Conservation (phyloP, 1,140 invertebrate species). For the Bombus vancouverensis region DNA sequence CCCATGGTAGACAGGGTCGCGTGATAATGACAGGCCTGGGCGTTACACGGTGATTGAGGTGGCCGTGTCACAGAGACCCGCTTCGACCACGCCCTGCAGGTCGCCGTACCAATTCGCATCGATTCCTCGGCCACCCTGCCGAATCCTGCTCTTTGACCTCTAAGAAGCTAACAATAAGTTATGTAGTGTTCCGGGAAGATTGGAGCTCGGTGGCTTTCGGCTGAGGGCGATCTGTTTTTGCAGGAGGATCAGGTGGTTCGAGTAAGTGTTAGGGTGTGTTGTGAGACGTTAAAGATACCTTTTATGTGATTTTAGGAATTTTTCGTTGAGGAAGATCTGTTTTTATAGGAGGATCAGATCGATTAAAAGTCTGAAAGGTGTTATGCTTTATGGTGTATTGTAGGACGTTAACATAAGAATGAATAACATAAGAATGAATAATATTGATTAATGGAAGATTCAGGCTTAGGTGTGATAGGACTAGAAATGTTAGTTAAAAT, state of each 20-base stretch:
- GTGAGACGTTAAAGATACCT: too few relatives aligned
- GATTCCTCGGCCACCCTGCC: constrained; percentile 56
- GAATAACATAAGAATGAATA: too few relatives aligned
- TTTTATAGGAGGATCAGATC: too few relatives aligned
- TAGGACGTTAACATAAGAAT: too few relatives aligned
- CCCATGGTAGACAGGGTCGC: constrained; percentile 74
- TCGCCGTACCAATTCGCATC: constrained; percentile 70
- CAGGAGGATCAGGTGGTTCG: neutral
- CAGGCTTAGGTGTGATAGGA: too few relatives aligned
- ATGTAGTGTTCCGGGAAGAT: neutral
- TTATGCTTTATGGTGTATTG: too few relatives aligned
- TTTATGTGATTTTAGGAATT: too few relatives aligned
- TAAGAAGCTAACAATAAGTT: neutral
- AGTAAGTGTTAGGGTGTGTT: too few relatives aligned
- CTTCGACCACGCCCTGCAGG: constrained; percentile 76
- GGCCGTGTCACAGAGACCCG: constrained; percentile 77
- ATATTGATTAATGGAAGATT: too few relatives aligned
- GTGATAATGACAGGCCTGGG: constrained; percentile 82
- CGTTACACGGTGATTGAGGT: constrained; percentile 79
- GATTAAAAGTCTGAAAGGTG: too few relatives aligned
- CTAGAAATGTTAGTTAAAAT: too few relatives aligned
- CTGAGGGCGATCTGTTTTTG: neutral
- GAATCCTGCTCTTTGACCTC: constrained; percentile 1
- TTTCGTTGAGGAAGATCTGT: too few relatives aligned
- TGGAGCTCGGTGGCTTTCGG: neutral